These are phyloP conservation scores for Dendrocincla tyrannina DNA, from an alignment of 2,797 vertebrate species.

Conservation along the genomic window DNA sequence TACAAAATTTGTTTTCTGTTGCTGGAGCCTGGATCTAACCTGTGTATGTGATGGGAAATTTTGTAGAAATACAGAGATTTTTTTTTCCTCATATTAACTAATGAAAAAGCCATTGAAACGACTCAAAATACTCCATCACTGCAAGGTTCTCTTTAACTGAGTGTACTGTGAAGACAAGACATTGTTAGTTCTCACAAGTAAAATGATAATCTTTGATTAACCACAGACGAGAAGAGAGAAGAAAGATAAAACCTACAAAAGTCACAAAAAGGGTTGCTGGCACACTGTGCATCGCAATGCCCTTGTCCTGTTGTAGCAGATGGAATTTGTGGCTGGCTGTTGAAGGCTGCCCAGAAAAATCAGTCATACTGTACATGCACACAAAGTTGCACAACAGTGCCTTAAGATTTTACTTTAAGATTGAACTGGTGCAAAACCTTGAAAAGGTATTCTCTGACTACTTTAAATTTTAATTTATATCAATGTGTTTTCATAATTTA, in stretches of 20 bases:
- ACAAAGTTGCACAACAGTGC: background rate
- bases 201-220: background rate
- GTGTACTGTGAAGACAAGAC: background rate
- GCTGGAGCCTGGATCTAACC: background rate
- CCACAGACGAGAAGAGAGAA: background rate
- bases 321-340: background rate
- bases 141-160: background rate
- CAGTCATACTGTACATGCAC: background rate
- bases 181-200: background rate
- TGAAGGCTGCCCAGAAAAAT: background rate
- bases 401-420: background rate
- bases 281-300: fast-evolving
- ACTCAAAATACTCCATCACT: background rate
- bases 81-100: background rate
- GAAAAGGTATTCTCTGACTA: background rate
- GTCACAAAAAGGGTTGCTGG: background rate
- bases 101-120: background rate
- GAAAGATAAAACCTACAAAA: background rate
- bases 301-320: background rate
- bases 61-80: too few species aligned
- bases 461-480: background rate
- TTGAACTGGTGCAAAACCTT: background rate
- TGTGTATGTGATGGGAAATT: background rate
- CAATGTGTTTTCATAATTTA: background rate
- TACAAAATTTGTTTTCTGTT: background rate